Base-by-base conservation (phyloP, 2,797 vertebrate species). In the Gobio occitaniae region DNA sequence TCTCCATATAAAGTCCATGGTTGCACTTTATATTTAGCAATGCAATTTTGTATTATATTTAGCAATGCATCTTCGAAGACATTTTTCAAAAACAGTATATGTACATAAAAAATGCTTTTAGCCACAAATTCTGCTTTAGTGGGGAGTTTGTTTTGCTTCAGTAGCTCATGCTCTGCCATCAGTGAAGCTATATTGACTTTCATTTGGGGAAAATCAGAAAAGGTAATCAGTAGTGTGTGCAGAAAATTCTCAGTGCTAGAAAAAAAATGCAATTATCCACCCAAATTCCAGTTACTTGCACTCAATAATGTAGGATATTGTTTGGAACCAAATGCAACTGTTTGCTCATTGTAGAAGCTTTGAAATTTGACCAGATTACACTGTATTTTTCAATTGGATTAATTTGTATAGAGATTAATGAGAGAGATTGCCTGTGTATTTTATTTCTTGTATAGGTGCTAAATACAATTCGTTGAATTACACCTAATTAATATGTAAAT, bases 361-460 rank as follows among this genome's bases (percentile, higher is more conserved):
- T 89, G 72, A 86, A 87, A 83, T n/a, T 59, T 38, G 32, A 66
- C 74, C 81, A 78, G 86, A 82, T 71, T 75, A 74, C 82, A 66
- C 47, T 36, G 19, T 82, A 44, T 44, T 9, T 44, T 44, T 10
- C 66, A 89, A 84, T 86, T 78, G 32, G 77, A 86, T 81, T 81
- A 2, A 82, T 86, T 78, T 86, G 82, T 74, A 47, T 32, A 32
- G n/a, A 44, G 36, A 84, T 69, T 84, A 78, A 84, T 83, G 48
- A 68, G 19, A 54, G 61, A 76, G 61, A 76, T 83, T 29, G 59
- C 47, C 41, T 52, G 15, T 17, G 15, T 68, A 59, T 78, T 77
- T 41, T 16, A 47, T 50, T 69, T 76, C 15, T 83, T 68, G 17
- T 76, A 77, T 66, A 77, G 66, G 44, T 36, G 41, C 50, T 61